A percentile compares a stretch with the other conserved stretches of the same genome.
Conservation (phyloP, 2,797 vertebrate genomes). For the Catamblyrhynchus diadema region DNA sequence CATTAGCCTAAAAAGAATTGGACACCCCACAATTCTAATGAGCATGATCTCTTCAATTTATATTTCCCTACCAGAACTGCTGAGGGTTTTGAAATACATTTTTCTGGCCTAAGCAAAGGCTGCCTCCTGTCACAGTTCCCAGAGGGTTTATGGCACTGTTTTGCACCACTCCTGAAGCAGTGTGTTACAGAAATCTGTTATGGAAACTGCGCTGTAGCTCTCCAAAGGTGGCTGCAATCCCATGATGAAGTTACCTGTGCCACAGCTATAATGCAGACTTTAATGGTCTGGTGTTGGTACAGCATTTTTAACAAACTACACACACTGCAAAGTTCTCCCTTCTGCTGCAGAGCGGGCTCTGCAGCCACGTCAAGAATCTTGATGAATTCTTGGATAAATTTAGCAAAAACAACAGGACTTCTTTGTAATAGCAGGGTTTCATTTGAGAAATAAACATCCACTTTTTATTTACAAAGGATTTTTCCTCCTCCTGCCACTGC, state of each 20-base stretch:
- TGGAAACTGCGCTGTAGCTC: not conserved
- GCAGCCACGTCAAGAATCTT: not conserved
- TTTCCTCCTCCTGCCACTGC: slow-evolving; percentile 30
- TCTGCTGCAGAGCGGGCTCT: not conserved
- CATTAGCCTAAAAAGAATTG: not conserved
- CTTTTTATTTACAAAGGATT: slow-evolving; percentile 43
- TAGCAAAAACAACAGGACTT: slow-evolving; percentile 35
- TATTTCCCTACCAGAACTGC: not conserved
- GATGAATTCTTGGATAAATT: slow-evolving; percentile 22
- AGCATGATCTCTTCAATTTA: not conserved
- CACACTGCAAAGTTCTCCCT: not conserved
- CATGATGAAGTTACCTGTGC: not conserved
- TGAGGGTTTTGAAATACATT: not conserved
- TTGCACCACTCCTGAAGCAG: not conserved
- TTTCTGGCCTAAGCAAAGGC: not conserved
- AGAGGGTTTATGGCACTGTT: not conserved
- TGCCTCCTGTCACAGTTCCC: not conserved
- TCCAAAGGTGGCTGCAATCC: not conserved
- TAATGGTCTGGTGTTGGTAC: not conserved
- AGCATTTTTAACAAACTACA: not conserved
- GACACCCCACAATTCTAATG: not conserved
- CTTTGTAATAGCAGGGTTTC: slow-evolving; percentile 12
- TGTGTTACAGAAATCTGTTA: not conserved
- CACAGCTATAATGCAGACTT: not conserved
- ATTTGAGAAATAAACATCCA: slow-evolving; percentile 46